A percentile compares a stretch with the other conserved stretches of the same genome.
phyloP scores from a whole-genome alignment of 2,113 vertebrate species.

The Apaloderma vittatum region DNA sequence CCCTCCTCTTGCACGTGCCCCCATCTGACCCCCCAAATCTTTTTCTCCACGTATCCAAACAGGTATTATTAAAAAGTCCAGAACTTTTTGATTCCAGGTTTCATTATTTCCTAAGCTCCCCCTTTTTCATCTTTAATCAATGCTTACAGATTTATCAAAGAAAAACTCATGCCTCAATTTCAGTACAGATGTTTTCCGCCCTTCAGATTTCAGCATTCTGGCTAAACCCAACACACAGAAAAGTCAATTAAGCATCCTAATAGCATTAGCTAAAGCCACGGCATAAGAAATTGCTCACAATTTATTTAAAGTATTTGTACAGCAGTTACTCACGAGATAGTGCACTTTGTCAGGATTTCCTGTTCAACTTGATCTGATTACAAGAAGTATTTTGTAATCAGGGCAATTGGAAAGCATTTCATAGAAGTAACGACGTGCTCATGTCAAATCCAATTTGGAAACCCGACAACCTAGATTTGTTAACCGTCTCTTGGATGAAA shows the following conservation, averaged over 20 bases:
- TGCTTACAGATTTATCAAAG: neutral
- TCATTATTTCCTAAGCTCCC: rapidly evolving
- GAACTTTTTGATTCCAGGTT: neutral
- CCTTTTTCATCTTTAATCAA: neutral
- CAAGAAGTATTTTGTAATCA: constrained; percentile 44
- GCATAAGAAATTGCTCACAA: constrained; percentile 28
- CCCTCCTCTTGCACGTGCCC: neutral
- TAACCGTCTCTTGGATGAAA: neutral
- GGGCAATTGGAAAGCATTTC: constrained; percentile 41
- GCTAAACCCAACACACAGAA: neutral
- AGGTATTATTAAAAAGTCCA: neutral
- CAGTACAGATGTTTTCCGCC: neutral
- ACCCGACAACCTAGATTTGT: neutral
- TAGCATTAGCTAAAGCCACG: constrained; percentile 21
- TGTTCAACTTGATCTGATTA: constrained; percentile 64
- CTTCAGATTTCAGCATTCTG: neutral
- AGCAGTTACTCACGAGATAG: neutral
- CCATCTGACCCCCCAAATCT: rapidly evolving
- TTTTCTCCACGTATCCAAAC: neutral
- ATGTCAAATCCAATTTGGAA: constrained; percentile 8
- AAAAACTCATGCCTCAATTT: neutral
- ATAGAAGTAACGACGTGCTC: neutral
- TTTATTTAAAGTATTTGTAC: constrained; percentile 48
- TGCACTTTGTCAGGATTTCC: constrained; percentile 50
- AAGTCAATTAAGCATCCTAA: constrained; percentile 46